Base-by-base conservation (phyloP, 2,113 vertebrate species). In the Sardina pilchardus region DNA sequence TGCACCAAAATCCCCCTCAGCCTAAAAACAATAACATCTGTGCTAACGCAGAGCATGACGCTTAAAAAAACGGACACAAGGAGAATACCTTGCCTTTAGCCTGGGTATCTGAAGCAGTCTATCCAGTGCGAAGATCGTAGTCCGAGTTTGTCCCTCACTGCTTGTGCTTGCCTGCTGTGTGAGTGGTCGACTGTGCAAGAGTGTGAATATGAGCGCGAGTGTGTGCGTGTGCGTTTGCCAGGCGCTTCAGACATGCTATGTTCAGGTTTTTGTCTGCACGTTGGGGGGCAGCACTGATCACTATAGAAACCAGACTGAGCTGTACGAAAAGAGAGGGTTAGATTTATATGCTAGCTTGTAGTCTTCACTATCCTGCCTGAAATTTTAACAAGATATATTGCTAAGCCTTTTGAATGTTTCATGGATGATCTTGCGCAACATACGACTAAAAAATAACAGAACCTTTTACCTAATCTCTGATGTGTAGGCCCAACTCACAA, bases 271-370 rank as follows among this genome's bases (percentile, higher is more conserved):
- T 87, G 85, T 90, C 82, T 85, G 53, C 26, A 43, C 42, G 21
- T 45, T 63, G 75, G 87, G 39, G 75, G 85, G 85, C 82, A 80
- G 84, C 50, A 30, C 81, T 84, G 42, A 87, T 87, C 47, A 59
- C 85, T 90, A 81, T 85, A 84, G 85, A 75, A 86, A 85, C 87
- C 59, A 67, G 56, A 71, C 45, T 34, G 47, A 44, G n/a, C 14
- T 80, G 43, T 14, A 9, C 24, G 30, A 24, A 19, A 16, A 26
- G 59, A 82, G 71, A 81, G 71, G 67, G 71, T 81, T 42, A 67
- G 85, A 7, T 14, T 16, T 43, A 53, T 36, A 4, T 78, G 34
- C 71, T 78, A 34, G 30, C 71, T 78, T 16, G 16, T 78, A 3
- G 30, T 17, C 34, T 16, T 78, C 1, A 34, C 34, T 34, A 24